Evolutionary conservation across 2,888 invertebrate genomes (phyloP).

Genomic region (Torymus texanus): DNA sequence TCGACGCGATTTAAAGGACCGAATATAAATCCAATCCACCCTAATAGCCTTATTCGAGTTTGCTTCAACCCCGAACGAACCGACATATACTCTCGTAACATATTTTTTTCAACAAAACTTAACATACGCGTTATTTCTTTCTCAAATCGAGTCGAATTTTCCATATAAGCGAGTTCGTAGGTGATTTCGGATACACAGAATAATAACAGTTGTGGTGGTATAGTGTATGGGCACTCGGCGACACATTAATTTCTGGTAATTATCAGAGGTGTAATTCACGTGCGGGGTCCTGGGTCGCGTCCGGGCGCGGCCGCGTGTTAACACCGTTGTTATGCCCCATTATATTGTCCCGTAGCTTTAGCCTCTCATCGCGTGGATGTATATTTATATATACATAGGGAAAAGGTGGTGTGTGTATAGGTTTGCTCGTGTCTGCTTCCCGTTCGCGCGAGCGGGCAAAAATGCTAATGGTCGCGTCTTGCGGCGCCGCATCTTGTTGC

Average conservation of each 20-base stretch:
- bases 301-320: slow-evolving; percentile 72
- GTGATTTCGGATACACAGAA: slow-evolving; percentile 17
- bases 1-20: too few relatives aligned
- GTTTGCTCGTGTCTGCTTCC: slow-evolving; percentile 22
- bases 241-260: slow-evolving; percentile 72
- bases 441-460: slow-evolving; percentile 40
- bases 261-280: slow-evolving; percentile 73
- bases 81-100: too few relatives aligned
- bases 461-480: slow-evolving; percentile 47
- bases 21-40: too few relatives aligned
- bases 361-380: background rate
- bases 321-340: slow-evolving; percentile 75
- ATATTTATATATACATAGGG: background rate
- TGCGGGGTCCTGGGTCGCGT: slow-evolving; percentile 70
- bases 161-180: slow-evolving; percentile 4
- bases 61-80: too few relatives aligned
- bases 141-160: background rate
- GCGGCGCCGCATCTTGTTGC: slow-evolving; percentile 30
- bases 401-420: slow-evolving; percentile 30
- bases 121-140: background rate
- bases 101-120: too few relatives aligned
- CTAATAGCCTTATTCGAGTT: too few relatives aligned
- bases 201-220: slow-evolving; percentile 57
- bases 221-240: slow-evolving; percentile 42
- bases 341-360: slow-evolving; percentile 68